Conservation (phyloP, 2,113 vertebrate species). For the Cavia porcellus region DNA sequence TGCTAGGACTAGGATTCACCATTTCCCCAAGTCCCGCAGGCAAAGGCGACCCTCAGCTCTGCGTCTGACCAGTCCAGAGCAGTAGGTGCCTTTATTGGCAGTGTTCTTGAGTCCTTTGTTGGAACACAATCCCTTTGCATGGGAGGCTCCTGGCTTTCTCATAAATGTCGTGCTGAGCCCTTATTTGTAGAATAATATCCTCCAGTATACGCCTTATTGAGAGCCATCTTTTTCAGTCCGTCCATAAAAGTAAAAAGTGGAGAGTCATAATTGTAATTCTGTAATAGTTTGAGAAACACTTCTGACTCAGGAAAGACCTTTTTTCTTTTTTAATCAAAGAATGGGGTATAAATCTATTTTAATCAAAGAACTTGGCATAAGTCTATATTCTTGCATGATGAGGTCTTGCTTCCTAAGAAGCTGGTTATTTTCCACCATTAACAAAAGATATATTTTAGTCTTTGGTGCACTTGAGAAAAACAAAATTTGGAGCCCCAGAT, state of each 20-base stretch:
- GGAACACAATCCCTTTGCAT: constrained; percentile 74
- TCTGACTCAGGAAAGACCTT: constrained; percentile 63
- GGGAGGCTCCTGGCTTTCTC: constrained; percentile 76
- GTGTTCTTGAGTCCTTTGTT: constrained; percentile 5
- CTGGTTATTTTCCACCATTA: constrained; percentile 16
- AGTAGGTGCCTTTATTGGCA: constrained; percentile 69
- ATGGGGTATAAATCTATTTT: constrained; percentile 47
- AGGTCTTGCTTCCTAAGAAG: constrained; percentile 48
- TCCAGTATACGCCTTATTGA: constrained; percentile 63
- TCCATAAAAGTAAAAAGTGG: constrained; percentile 67
- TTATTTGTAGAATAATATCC: constrained; percentile 83
- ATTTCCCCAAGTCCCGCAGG: constrained; percentile 43
- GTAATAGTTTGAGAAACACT: constrained; percentile 58
- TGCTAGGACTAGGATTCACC: not conserved
- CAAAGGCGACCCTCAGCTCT: not conserved
- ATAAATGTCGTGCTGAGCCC: constrained; percentile 80
- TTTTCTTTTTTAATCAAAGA: constrained; percentile 64
- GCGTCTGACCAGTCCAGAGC: not conserved
- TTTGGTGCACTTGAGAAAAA: not conserved
- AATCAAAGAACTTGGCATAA: constrained; percentile 61
- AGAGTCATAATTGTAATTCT: constrained; percentile 75
- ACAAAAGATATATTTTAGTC: constrained; percentile 7
- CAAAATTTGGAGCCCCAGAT: constrained; percentile 21
- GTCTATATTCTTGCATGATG: not conserved
- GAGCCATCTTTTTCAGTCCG: constrained; percentile 64